Evolutionary conservation across 1,140 invertebrate genomes (phyloP).

Genomic region (Cydia fagiglandana): DNA sequence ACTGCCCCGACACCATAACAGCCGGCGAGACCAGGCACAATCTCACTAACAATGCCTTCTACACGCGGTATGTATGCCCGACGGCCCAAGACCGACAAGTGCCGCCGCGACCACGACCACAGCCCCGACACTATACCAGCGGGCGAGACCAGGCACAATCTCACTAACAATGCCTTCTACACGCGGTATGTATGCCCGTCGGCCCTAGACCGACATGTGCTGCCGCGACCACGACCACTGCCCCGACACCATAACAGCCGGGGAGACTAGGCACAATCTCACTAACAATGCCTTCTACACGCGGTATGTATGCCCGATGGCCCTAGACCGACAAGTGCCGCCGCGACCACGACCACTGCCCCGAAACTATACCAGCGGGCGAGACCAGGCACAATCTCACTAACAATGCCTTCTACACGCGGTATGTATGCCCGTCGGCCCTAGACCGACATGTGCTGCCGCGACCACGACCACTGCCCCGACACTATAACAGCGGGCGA

Average conservation of each 20-base stretch:
- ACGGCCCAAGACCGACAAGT: not conserved
- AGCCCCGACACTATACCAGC: not conserved
- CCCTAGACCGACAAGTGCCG: too few species aligned
- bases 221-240: too few species aligned
- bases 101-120: not conserved
- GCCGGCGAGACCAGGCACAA: not conserved
- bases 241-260: too few species aligned
- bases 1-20: not conserved
- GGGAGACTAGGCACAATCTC: too few species aligned
- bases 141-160: not conserved
- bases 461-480: conserved; percentile 87
- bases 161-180: not conserved
- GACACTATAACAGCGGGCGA: conserved; percentile 81
- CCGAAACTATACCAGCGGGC: too few species aligned
- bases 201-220: too few species aligned
- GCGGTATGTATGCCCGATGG: too few species aligned
- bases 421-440: too few species aligned
- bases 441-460: conserved; percentile 89
- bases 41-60: not conserved
- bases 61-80: conserved; percentile 59
- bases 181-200: conserved; percentile 59
- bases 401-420: too few species aligned
- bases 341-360: too few species aligned
- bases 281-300: too few species aligned
- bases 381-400: too few species aligned